Evolutionary conservation across 2,797 vertebrate genomes (phyloP).

Genomic region (Anabacerthia variegaticeps): DNA sequence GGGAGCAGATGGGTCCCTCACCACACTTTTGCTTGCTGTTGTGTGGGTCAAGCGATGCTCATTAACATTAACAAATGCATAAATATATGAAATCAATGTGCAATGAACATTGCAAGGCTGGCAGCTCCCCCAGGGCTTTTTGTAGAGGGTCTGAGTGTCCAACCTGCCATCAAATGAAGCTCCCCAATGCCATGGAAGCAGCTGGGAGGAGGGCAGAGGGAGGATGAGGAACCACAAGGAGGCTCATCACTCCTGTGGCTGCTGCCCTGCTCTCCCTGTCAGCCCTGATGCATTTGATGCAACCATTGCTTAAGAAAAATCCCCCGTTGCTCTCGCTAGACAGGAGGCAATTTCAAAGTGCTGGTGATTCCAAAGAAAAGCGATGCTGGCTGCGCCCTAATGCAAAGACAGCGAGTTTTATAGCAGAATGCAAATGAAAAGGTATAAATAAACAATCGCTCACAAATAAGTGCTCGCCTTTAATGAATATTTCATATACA

Average conservation of each 20-base stretch:
- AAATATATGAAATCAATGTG: neutral
- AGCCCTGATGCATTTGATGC: neutral
- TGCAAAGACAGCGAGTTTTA: neutral
- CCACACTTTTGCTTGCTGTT: neutral
- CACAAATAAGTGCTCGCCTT: conserved; percentile 2
- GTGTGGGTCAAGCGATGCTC: neutral
- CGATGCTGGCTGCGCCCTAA: neutral
- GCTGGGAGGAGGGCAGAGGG: neutral
- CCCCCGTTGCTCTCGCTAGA: fast-evolving
- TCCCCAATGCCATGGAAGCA: neutral
- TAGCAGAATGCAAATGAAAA: conserved; percentile 42
- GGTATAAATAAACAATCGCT: conserved; percentile 16
- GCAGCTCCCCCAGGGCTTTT: neutral
- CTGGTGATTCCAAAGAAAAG: neutral
- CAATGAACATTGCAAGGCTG: neutral
- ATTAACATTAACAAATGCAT: conserved; percentile 6
- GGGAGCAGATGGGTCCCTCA: conserved; percentile 45
- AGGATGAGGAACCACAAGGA: neutral
- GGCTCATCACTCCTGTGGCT: fast-evolving
- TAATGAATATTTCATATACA: conserved; percentile 74
- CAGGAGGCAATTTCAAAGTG: neutral
- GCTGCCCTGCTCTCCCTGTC: neutral
- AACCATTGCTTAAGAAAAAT: neutral
- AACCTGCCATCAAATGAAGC: fast-evolving
- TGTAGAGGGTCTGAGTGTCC: neutral